Evolutionary conservation across 2,797 vertebrate species (phyloP).

Genomic region (Clarias fuscus): DNA sequence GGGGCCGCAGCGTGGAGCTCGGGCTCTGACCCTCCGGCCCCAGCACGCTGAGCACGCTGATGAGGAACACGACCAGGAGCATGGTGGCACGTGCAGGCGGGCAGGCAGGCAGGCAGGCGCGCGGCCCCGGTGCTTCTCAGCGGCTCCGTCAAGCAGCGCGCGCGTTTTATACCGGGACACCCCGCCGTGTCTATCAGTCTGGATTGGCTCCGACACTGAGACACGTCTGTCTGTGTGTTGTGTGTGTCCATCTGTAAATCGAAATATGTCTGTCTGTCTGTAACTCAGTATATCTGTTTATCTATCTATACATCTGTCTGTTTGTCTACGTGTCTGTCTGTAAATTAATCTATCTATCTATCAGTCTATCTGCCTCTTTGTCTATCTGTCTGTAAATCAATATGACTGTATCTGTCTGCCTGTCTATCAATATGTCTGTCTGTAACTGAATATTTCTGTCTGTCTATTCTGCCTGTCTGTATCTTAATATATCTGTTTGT

Average conservation of each 20-base stretch:
- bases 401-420: neutral
- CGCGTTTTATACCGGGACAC: slow-evolving; percentile 73
- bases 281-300: too few relatives aligned
- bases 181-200: slow-evolving; percentile 71
- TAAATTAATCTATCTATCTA: neutral
- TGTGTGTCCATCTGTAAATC: neutral
- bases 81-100: slow-evolving; percentile 65
- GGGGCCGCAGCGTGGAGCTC: slow-evolving; percentile 69
- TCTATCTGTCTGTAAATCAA: neutral
- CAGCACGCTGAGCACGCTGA: slow-evolving; percentile 73
- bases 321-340: too few relatives aligned
- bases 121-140: slow-evolving; percentile 59
- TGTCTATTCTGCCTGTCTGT: too few relatives aligned
- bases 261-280: too few relatives aligned
- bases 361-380: neutral
- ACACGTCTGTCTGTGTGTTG: neutral
- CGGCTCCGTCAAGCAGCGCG: slow-evolving; percentile 13
- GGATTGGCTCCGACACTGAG: slow-evolving; percentile 83
- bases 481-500: neutral
- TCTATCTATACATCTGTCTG: too few relatives aligned
- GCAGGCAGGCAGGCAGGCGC: neutral
- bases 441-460: neutral
- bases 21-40: slow-evolving; percentile 79
- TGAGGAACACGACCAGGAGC: slow-evolving; percentile 79
- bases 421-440: neutral